Evolutionary conservation across 2,888 invertebrate genomes (phyloP).

Genomic region (Saturnia japonica): DNA sequence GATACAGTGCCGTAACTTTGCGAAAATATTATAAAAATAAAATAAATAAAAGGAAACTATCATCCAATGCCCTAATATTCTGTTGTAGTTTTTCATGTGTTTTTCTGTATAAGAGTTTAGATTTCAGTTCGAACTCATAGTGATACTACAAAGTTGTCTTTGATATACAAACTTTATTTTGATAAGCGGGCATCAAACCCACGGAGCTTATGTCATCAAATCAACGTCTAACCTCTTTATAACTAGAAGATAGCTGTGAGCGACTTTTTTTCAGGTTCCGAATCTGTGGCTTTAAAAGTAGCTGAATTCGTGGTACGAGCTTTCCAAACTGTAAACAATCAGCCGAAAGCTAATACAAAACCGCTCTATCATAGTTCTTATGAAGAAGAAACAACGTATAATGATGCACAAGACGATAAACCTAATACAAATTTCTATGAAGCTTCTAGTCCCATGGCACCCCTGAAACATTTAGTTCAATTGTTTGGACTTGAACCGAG

Average conservation of each 20-base stretch:
- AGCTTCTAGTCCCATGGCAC: conserved; percentile 76
- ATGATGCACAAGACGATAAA: conserved; percentile 46
- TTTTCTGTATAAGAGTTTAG: too few species aligned
- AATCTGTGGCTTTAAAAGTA: conserved; percentile 71
- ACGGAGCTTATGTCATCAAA: background rate
- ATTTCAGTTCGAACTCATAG: too few species aligned
- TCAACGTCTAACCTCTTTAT: background rate
- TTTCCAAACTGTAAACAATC: conserved; percentile 58
- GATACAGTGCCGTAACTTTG: too few species aligned
- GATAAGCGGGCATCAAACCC: background rate
- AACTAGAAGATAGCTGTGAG: too few species aligned
- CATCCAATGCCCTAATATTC: too few species aligned
- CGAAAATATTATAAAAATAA: too few species aligned
- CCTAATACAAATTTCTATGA: conserved; percentile 65
- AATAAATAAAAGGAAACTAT: too few species aligned
- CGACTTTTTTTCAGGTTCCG: conserved; percentile 72
- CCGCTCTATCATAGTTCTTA: conserved; percentile 40
- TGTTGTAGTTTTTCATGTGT: too few species aligned
- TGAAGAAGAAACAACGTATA: conserved; percentile 36
- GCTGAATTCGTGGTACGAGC: conserved; percentile 75
- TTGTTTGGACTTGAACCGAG: conserved; percentile 89
- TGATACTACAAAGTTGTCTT: too few species aligned
- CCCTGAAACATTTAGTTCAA: conserved; percentile 80
- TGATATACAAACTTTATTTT: background rate
- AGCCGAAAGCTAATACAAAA: conserved; percentile 34